Evolutionary conservation across 2,113 vertebrate genomes (phyloP), one percentile per base, ranked within the genome.

Genomic region (Colius striatus): DNA sequence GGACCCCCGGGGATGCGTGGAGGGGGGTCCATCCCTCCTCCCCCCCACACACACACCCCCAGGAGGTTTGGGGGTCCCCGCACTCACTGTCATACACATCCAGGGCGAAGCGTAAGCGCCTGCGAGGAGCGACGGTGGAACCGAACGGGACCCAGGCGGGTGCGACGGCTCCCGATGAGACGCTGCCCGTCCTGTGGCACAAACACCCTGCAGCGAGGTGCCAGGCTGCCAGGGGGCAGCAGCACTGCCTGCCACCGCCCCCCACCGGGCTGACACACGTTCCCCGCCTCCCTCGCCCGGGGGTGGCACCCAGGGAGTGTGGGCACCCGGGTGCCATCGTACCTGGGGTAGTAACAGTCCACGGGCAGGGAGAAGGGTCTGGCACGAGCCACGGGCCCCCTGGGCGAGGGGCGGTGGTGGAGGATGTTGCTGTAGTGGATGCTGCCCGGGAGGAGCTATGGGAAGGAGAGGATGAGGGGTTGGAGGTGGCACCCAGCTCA

Each of bases 311-410:
- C 38, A 12, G 38, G 38, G 38, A 41, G 38, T 41, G 38, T 41
- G 38, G 38, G 38, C 38, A 41, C 38, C 38, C 38, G 29, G 34
- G 2, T 9, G 13, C 15, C 16, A 2, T 1, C 78, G 75, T 60
- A 88, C 87, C 94, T 81, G 48, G 91, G 75, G 43, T 94, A 95
- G 58, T 12, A 61, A n/a, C 92, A 91, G 38, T 66, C 70, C 72
- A 73, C 41, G 0, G 73, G 81, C 26, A 95, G n/a, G 48, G 78
- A 85, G 84, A 87, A 94, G 61, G 71, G 47, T 9, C 57, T 13
- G 74, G 73, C 26, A 3, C 34, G 55, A 55, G 92, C 88, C 65
- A 89, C 3, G 1, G 26, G 23, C 23, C 79, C 51, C 61, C 45
- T 13, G 2, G n/a, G 13, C 4, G 2, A 16, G 18, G 95, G 93